Percentiles rank a stretch among this genome's conserved stretches.
These are phyloP conservation scores for Augochlora pura DNA, from an alignment of 1,140 invertebrate species.

Conservation along the genomic window DNA sequence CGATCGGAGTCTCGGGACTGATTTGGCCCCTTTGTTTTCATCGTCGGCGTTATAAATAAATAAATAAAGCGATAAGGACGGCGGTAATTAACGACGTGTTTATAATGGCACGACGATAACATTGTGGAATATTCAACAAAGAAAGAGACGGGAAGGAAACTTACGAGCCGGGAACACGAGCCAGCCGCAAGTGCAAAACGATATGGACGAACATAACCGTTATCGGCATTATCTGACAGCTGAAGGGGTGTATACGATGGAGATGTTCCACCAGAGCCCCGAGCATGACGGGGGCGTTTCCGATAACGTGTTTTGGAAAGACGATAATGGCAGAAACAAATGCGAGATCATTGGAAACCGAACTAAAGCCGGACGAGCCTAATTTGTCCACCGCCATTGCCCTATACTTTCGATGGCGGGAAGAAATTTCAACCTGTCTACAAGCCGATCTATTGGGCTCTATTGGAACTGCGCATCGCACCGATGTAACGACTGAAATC, in stretches of 20 bases:
- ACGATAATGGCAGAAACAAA: slow-evolving; percentile 27
- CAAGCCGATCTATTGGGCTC: too few species aligned
- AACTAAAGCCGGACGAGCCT: too few species aligned
- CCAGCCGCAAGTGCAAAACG: too few species aligned
- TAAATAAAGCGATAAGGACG: background rate
- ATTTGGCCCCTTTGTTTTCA: background rate
- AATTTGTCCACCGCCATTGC: too few species aligned
- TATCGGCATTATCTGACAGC: slow-evolving; percentile 51
- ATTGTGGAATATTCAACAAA: background rate
- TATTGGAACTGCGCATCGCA: too few species aligned
- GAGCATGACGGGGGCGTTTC: slow-evolving; percentile 46
- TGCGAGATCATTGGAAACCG: too few species aligned
- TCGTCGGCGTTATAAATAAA: slow-evolving; percentile 19
- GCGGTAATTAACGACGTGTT: too few species aligned
- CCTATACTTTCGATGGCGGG: too few species aligned
- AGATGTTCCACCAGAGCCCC: slow-evolving; percentile 38
- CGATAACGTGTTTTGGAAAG: slow-evolving; percentile 63
- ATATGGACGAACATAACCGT: slow-evolving; percentile 25
- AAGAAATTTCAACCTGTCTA: too few species aligned
- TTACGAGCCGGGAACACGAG: background rate
- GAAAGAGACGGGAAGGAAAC: background rate
- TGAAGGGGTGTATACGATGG: slow-evolving; percentile 54
- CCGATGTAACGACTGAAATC: too few species aligned
- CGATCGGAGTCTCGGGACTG: background rate
- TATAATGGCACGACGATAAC: background rate